Conservation (phyloP, 1,140 invertebrate genomes). For the Drosophila kanapiae region DNA sequence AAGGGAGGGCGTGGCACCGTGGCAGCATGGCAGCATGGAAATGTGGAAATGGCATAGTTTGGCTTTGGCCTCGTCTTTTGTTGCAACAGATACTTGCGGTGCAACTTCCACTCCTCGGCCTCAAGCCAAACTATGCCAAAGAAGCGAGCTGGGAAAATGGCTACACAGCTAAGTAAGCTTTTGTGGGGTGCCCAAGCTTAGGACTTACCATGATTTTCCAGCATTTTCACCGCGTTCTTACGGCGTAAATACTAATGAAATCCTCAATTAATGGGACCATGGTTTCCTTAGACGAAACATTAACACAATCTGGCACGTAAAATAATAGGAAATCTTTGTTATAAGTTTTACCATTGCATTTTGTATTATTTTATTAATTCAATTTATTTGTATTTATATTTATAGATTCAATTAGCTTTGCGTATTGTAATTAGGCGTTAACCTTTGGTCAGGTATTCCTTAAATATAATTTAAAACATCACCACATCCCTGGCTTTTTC, state of each 20-base stretch:
- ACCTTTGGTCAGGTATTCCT: neutral
- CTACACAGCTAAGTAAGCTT: constrained; percentile 11
- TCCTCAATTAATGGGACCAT: neutral
- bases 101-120: constrained; percentile 47
- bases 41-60: constrained; percentile 44
- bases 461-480: neutral
- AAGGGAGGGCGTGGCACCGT: neutral
- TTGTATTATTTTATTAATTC: too few relatives aligned
- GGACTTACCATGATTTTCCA: constrained; percentile 15
- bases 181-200: too few relatives aligned
- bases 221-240: neutral
- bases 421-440: too few relatives aligned
- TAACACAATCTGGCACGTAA: neutral
- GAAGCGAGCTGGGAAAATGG: constrained; percentile 27
- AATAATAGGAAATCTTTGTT: neutral
- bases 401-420: too few relatives aligned
- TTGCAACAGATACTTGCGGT: constrained; percentile 58
- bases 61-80: constrained; percentile 25
- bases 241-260: constrained; percentile 23
- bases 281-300: neutral
- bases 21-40: neutral
- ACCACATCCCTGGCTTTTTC: neutral
- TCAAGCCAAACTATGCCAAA: constrained; percentile 64
- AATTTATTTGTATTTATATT: too few relatives aligned
- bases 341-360: too few relatives aligned